A percentile compares a stretch with the other conserved stretches of the same genome.
These are phyloP conservation scores for Poecilia velifera DNA, from an alignment of 2,797 vertebrate genomes.

Conservation along the genomic window DNA sequence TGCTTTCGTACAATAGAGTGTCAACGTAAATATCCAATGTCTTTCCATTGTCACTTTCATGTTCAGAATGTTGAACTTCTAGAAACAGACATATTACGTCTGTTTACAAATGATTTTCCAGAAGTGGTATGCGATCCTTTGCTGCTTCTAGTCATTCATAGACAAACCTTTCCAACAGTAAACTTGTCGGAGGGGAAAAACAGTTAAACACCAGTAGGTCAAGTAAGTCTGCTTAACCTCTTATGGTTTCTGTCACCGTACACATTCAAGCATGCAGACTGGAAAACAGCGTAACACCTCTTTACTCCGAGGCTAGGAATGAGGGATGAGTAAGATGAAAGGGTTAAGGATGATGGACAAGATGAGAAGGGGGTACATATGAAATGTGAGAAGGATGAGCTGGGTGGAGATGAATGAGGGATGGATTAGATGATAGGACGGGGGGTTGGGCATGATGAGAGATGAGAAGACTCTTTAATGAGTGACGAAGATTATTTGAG, in stretches of 20 bases:
- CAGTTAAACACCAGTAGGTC: constrained; percentile 41
- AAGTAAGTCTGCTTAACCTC: constrained; percentile 73
- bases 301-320: constrained; percentile 12
- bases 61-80: constrained; percentile 20
- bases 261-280: constrained; percentile 12
- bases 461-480: not conserved
- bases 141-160: constrained; percentile 61
- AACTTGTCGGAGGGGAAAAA: constrained; percentile 62
- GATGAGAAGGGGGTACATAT: not conserved
- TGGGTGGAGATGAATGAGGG: not conserved
- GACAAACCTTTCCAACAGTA: constrained; percentile 67
- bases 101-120: constrained; percentile 34
- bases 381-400: not conserved
- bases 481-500: not conserved
- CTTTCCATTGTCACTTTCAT: not conserved
- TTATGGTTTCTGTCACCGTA: constrained; percentile 60
- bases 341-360: not conserved
- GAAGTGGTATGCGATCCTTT: constrained; percentile 48
- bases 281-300: constrained; percentile 12
- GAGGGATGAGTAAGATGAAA: constrained; percentile 15
- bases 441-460: not conserved
- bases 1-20: constrained; percentile 33
- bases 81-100: constrained; percentile 21
- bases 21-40: constrained; percentile 59
- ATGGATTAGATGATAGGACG: not conserved